Base-by-base conservation (phyloP, 2,797 vertebrate species). In the Falco naumanni region DNA sequence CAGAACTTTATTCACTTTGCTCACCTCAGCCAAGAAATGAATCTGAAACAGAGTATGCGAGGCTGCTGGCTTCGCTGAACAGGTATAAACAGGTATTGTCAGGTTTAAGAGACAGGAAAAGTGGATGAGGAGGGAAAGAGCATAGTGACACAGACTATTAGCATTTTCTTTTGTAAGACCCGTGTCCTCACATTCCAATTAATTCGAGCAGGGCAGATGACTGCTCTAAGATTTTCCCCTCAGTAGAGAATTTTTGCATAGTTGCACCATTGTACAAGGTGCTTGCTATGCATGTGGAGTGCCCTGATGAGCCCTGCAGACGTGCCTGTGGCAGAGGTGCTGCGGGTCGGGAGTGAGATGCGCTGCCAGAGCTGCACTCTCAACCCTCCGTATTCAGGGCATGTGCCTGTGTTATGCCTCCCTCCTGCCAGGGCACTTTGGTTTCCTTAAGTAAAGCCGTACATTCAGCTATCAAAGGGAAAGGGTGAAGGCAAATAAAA, bases 401-500 rank as follows among this genome's bases (percentile, higher is more conserved):
- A 93, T 41, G 37, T 70, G 76, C 75, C 70, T 19, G 60, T 76
- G 57, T 65, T 77, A n/a, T 89, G 88, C 78, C 61, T 95, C 60
- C 68, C 91, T 95, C 71, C 86, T 95, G 74, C 83, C 87, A 91
- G 95, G 80, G 70, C 77, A 91, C 74, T 95, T 72, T 29, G 70
- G 70, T 84, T 96, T 96, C 84, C 71, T 61, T 92, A 37, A 95
- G 92, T 64, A 77, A 96, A 95, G 83, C 90, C 87, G 64, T 1
- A 89, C 64, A 83, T 94, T 95, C 90, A 89, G 88, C 91, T 95
- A 79, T 90, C 94, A 93, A 89, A 90, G 85, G 69, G 74, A 75
- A 39, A 84, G 89, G 80, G 87, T 69, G 91, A 93, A 96, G 91
- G 90, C 74, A 84, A 90, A 95, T 89, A 87, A 94, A 97, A 96